phyloP scores from a whole-genome alignment of 2,797 vertebrate species.

The Microctenopoma lineatum region DNA sequence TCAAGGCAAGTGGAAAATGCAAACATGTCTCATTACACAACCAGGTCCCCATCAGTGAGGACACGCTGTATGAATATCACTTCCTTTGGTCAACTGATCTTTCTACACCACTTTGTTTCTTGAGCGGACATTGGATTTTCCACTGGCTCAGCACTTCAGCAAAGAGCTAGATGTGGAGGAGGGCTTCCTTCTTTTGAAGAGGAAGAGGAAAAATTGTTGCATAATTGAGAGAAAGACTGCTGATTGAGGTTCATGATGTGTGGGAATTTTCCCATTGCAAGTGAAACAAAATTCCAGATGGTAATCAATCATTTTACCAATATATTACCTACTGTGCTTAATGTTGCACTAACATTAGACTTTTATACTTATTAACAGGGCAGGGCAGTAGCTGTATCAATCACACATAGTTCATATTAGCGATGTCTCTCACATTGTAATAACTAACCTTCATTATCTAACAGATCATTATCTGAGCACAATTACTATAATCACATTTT shows the following conservation, averaged over 20 bases:
- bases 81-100: slow-evolving; percentile 79
- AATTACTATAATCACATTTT: slow-evolving; percentile 83
- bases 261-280: slow-evolving; percentile 52
- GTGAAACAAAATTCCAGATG: slow-evolving; percentile 35
- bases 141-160: slow-evolving; percentile 84
- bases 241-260: slow-evolving; percentile 40
- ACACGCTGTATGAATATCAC: slow-evolving; percentile 76
- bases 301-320: slow-evolving; percentile 12
- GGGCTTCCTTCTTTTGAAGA: slow-evolving; percentile 75
- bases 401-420: slow-evolving; percentile 70
- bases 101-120: slow-evolving; percentile 71
- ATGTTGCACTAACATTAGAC: slow-evolving; percentile 16
- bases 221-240: slow-evolving; percentile 52
- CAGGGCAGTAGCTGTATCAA: slow-evolving; percentile 42
- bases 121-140: slow-evolving; percentile 77
- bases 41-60: slow-evolving; percentile 67
- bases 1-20: slow-evolving; percentile 69
- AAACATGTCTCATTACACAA: slow-evolving; percentile 61
- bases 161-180: slow-evolving; percentile 58
- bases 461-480: slow-evolving; percentile 76
- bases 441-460: slow-evolving; percentile 76
- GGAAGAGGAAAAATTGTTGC: slow-evolving; percentile 64
- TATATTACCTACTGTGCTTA: slow-evolving; percentile 1
- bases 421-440: slow-evolving; percentile 69
- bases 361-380: slow-evolving; percentile 35